Percentiles rank a stretch among this genome's conserved stretches.
These are phyloP conservation scores for Marasmarcha lunaedactyla DNA, from an alignment of 2,888 invertebrate species.

Conservation along the genomic window DNA sequence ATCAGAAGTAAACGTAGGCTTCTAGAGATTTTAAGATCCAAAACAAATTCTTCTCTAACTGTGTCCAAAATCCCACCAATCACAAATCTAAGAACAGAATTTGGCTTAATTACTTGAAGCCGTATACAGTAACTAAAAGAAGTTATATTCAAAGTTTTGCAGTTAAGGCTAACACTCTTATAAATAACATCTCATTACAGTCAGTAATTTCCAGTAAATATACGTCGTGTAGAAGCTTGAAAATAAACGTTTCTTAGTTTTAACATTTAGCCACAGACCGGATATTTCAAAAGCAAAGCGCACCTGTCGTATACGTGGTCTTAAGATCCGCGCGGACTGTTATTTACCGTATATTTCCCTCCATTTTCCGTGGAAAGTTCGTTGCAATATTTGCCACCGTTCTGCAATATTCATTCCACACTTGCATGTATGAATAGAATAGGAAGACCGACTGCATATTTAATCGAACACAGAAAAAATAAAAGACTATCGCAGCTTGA, in stretches of 20 bases:
- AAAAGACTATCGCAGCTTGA: conserved; percentile 31
- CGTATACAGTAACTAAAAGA: no score
- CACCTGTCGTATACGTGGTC: not conserved
- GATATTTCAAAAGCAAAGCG: not conserved
- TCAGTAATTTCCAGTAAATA: no score
- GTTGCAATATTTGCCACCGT: conserved; percentile 19
- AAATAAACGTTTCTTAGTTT: conserved; percentile 8
- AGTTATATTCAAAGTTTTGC: no score
- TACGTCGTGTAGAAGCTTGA: conserved; percentile 55
- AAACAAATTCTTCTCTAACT: no score
- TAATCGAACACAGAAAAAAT: conserved; percentile 32
- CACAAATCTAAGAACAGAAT: no score
- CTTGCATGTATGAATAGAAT: conserved; percentile 24
- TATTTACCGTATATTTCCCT: conserved; percentile 20
- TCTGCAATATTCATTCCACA: conserved; percentile 23
- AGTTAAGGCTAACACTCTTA: no score
- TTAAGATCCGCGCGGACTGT: conserved; percentile 1
- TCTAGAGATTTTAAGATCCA: no score
- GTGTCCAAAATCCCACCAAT: no score
- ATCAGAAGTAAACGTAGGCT: no score
- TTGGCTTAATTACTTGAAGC: no score
- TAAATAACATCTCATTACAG: no score
- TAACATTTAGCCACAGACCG: conserved; percentile 2
- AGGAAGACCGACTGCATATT: conserved; percentile 29
- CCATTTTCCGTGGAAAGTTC: conserved; percentile 14